A percentile compares a stretch with the other conserved stretches of the same genome.
phyloP scores from a whole-genome alignment of 2,888 invertebrate genomes.

The Phrixothrix hirtus region DNA sequence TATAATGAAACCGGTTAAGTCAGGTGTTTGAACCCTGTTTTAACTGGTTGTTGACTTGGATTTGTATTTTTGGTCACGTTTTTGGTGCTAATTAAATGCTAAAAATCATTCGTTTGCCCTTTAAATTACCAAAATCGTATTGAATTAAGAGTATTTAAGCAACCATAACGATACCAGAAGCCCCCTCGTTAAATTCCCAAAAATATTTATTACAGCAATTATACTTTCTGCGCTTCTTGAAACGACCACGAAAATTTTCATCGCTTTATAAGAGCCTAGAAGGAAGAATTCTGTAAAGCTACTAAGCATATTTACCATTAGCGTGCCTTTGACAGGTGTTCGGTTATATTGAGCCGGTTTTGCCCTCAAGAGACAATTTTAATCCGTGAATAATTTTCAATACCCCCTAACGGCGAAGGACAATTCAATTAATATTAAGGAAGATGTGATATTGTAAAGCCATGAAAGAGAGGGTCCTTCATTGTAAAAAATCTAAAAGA shows the following conservation, averaged over 20 bases:
- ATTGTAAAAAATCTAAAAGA: conserved; percentile 22
- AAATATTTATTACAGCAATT: no score
- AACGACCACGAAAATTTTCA: no score
- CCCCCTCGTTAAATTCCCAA: no score
- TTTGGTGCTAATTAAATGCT: conserved; percentile 31
- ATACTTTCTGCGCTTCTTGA: no score
- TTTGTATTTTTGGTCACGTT: conserved; percentile 32
- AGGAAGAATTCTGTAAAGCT: no score
- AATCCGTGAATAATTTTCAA: not conserved
- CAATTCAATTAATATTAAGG: conserved; percentile 6
- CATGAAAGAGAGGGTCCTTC: conserved; percentile 3
- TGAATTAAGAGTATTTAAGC: not conserved
- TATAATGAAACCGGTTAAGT: conserved; percentile 38
- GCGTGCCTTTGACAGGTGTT: no score
- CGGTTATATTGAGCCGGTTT: no score
- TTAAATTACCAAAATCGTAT: conserved; percentile 2
- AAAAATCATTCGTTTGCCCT: conserved; percentile 21
- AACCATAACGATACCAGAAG: conserved; percentile 5
- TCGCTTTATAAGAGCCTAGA: no score
- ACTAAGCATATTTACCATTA: no score
- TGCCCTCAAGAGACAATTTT: not conserved
- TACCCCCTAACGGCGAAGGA: not conserved
- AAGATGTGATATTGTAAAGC: conserved; percentile 14
- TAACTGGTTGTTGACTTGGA: conserved; percentile 33
- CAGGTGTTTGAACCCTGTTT: conserved; percentile 34